phyloP scores from a whole-genome alignment of 2,888 invertebrate species.

The Hirudinaria manillensis region DNA sequence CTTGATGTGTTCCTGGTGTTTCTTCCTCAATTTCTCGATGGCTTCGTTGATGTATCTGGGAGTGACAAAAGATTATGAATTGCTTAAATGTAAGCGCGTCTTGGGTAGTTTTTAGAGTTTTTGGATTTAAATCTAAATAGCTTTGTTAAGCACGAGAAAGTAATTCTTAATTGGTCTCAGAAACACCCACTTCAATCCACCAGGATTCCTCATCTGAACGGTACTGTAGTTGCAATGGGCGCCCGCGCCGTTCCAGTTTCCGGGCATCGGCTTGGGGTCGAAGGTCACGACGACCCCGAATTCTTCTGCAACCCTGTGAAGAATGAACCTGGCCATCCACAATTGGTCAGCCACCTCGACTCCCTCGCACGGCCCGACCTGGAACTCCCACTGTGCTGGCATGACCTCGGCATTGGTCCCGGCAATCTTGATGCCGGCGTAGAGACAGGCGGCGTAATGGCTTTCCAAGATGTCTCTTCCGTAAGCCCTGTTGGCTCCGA shows the following conservation, averaged over 20 bases:
- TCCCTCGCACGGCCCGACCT: conserved; percentile 84
- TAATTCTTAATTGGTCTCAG: too few relatives aligned
- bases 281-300: conserved; percentile 57
- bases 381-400: conserved; percentile 69
- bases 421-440: conserved; percentile 82
- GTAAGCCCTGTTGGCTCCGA: conserved; percentile 87
- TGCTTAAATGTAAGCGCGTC: too few relatives aligned
- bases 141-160: too few relatives aligned
- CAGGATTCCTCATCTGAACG: conserved; percentile 71
- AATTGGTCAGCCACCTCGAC: conserved; percentile 62
- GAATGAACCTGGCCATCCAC: conserved; percentile 57
- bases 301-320: conserved; percentile 57
- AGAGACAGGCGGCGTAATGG: conserved; percentile 88
- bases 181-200: conserved; percentile 47
- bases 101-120: too few relatives aligned
- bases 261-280: conserved; percentile 58
- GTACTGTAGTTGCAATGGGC: conserved; percentile 96
- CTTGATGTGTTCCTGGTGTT: conserved; percentile 85
- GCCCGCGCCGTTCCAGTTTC: conserved; percentile 63
- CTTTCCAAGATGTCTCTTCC: conserved; percentile 93
- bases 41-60: conserved; percentile 84
- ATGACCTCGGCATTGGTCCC: conserved; percentile 97
- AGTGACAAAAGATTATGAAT: too few relatives aligned
- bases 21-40: conserved; percentile 84
- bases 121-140: too few relatives aligned